Evolutionary conservation across 1,140 invertebrate genomes (phyloP).

Genomic region (Sarcophaga peregrina): DNA sequence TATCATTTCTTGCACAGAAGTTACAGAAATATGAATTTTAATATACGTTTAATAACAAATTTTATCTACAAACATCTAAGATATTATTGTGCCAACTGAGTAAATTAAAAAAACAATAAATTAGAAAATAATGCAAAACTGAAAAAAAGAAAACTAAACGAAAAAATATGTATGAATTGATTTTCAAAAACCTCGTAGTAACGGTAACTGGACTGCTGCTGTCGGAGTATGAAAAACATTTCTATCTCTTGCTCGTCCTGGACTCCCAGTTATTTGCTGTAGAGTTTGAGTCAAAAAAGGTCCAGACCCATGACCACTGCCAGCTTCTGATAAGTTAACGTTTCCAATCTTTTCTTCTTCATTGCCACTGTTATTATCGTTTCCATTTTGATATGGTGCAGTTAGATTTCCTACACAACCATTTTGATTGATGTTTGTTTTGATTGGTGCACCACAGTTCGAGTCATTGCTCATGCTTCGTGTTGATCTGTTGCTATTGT

Average conservation of each 20-base stretch:
- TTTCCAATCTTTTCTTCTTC: slow-evolving; percentile 2
- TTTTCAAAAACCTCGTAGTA: slow-evolving; percentile 57
- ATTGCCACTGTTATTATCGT: slow-evolving; percentile 32
- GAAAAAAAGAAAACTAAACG: slow-evolving; percentile 21
- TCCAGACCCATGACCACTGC: not conserved
- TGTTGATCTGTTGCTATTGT: not conserved
- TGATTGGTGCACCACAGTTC: not conserved
- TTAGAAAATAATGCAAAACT: not conserved
- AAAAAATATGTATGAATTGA: slow-evolving; percentile 38
- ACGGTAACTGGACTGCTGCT: slow-evolving; percentile 57
- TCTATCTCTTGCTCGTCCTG: slow-evolving; percentile 63
- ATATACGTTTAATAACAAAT: too few species aligned
- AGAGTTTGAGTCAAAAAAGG: slow-evolving; percentile 57
- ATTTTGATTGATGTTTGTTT: not conserved
- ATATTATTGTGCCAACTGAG: slow-evolving; percentile 24
- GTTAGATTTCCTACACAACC: not conserved
- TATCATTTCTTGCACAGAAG: too few species aligned
- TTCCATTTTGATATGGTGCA: slow-evolving; percentile 41
- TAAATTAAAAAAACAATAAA: slow-evolving; percentile 17
- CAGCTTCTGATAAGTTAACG: slow-evolving; percentile 33
- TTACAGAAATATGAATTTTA: too few species aligned
- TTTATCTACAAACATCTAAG: too few species aligned
- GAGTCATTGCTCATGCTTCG: not conserved
- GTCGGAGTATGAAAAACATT: slow-evolving; percentile 63
- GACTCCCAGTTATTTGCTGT: slow-evolving; percentile 64